phyloP scores from a whole-genome alignment of 2,113 vertebrate genomes.

The Boulengeromyrus knoepffleri region DNA sequence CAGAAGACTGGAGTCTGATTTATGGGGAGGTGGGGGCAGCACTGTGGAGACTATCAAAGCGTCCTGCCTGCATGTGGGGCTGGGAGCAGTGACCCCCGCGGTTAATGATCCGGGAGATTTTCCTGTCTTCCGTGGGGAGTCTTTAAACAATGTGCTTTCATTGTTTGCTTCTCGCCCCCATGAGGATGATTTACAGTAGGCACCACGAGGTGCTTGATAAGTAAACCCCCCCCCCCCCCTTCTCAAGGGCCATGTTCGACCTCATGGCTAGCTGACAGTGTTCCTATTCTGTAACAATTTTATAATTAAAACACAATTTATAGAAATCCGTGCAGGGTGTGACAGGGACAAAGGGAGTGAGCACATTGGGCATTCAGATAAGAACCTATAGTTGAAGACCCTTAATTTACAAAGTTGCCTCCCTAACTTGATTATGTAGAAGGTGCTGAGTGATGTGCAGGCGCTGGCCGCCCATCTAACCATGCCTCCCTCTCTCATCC shows the following conservation, averaged over 20 bases:
- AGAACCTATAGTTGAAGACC: background rate
- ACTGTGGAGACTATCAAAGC: constrained; percentile 51
- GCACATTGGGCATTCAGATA: background rate
- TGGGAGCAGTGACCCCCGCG: constrained; percentile 21
- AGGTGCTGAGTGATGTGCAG: background rate
- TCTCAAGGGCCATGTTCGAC: background rate
- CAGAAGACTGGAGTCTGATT: constrained; percentile 60
- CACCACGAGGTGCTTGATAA: background rate
- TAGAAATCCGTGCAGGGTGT: background rate
- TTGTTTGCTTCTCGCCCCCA: constrained; percentile 15
- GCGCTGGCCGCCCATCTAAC: background rate
- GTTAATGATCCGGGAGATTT: constrained; percentile 16
- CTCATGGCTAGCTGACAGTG: background rate
- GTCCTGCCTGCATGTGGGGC: constrained; percentile 35
- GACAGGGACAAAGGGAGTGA: background rate
- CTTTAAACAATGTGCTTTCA: constrained; percentile 10
- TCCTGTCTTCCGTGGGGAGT: background rate
- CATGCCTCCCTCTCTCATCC: background rate
- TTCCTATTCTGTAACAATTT: background rate
- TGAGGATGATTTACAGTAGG: constrained; percentile 14
- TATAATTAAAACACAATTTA: background rate
- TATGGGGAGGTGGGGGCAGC: constrained; percentile 47
- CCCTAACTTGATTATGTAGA: background rate
- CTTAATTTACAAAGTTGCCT: background rate
- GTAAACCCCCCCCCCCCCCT: background rate